Conservation (phyloP, 2,888 invertebrate genomes). For the Orthosia incerta region DNA sequence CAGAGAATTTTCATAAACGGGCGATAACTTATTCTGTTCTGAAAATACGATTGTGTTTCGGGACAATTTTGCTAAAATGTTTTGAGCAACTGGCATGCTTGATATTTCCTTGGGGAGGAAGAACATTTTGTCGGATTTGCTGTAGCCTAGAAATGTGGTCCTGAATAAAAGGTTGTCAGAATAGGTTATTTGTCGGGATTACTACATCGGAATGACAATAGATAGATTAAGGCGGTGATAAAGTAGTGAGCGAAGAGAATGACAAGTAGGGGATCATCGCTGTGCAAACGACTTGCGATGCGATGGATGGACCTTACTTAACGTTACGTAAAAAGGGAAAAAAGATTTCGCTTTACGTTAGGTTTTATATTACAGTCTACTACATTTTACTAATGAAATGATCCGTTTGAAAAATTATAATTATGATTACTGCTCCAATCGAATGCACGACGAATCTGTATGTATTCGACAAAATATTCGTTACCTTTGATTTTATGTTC, state of each 20-base stretch:
- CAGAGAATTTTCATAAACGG: constrained; percentile 44
- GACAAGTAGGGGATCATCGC: constrained; percentile 64
- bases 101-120: constrained; percentile 49
- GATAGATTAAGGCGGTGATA: constrained; percentile 63
- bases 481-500: constrained; percentile 29
- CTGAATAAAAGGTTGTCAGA: constrained; percentile 45
- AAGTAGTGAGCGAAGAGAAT: constrained; percentile 61
- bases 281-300: constrained; percentile 51
- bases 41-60: constrained; percentile 45
- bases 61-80: constrained; percentile 48
- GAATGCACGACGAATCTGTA: background rate
- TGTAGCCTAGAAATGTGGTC: constrained; percentile 24
- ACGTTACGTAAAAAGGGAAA: constrained; percentile 45
- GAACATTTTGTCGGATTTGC: constrained; percentile 47
- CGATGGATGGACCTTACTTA: constrained; percentile 32
- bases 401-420: background rate
- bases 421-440: background rate
- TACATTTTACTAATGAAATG: background rate
- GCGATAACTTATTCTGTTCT: constrained; percentile 37
- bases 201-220: constrained; percentile 54
- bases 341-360: background rate
- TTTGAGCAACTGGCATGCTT: constrained; percentile 41
- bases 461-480: background rate
- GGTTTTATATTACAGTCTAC: background rate
- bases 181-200: constrained; percentile 46